These are phyloP conservation scores for Agrypnus murinus DNA, from an alignment of 2,888 invertebrate genomes.

Conservation along the genomic window DNA sequence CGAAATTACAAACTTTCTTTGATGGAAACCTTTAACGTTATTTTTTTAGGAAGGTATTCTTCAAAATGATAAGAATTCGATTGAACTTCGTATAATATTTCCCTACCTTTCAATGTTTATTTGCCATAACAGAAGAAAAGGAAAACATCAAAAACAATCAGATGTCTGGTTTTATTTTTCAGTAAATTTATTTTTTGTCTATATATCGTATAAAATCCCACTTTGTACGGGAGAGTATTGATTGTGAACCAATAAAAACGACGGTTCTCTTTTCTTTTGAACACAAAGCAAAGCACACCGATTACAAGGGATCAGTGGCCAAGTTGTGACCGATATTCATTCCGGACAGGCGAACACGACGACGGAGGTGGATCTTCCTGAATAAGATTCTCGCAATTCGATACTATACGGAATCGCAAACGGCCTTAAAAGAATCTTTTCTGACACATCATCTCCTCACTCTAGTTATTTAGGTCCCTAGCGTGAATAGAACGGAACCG, in stretches of 20 bases:
- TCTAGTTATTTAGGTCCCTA: conserved; percentile 40
- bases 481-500: conserved; percentile 39
- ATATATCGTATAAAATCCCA: conserved; percentile 34
- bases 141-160: no score
- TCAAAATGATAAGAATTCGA: no score
- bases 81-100: no score
- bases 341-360: conserved; percentile 20
- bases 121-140: no score
- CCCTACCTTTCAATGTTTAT: no score
- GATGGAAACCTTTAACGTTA: no score
- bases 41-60: no score
- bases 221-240: conserved; percentile 46
- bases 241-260: conserved; percentile 46
- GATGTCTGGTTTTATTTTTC: no score
- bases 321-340: conserved; percentile 50
- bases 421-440: conserved; percentile 35
- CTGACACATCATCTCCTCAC: conserved; percentile 39
- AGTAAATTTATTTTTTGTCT: conserved; percentile 20
- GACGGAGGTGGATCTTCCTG: conserved; percentile 31
- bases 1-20: no score
- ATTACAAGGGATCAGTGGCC: conserved; percentile 49
- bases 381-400: conserved; percentile 43
- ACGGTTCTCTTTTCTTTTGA: conserved; percentile 44
- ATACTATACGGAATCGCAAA: conserved; percentile 38
- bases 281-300: conserved; percentile 43